Percentiles rank a stretch among this genome's conserved stretches.
Evolutionary conservation across 2,888 invertebrate genomes (phyloP).

Genomic region (Prenolepis imparis): DNA sequence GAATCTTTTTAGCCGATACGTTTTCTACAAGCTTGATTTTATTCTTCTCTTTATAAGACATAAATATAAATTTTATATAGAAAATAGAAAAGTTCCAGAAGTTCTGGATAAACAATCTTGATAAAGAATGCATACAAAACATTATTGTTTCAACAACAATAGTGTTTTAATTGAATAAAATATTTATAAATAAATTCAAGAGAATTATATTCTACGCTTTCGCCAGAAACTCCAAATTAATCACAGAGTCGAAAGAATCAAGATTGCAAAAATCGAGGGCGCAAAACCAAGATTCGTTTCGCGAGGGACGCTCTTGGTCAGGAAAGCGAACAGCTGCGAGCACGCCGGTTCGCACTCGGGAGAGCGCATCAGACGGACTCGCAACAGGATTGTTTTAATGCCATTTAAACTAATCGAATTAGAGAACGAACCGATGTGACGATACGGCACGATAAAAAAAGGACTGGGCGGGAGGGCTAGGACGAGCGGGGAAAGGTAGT

Average conservation of each 20-base stretch:
- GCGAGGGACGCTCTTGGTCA: constrained; percentile 45
- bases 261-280: constrained; percentile 34
- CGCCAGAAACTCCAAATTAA: background rate
- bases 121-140: background rate
- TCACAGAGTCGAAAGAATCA: background rate
- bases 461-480: constrained; percentile 61
- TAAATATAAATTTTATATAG: background rate
- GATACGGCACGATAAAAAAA: constrained; percentile 81
- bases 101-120: background rate
- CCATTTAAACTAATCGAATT: constrained; percentile 89
- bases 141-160: background rate
- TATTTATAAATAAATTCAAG: background rate
- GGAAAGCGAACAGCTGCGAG: constrained; percentile 77
- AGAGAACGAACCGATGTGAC: constrained; percentile 85
- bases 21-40: background rate
- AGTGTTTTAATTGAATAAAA: background rate
- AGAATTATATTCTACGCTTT: background rate
- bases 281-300: constrained; percentile 36
- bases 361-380: constrained; percentile 80
- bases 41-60: background rate
- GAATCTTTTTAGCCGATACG: background rate
- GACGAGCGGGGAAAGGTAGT: constrained; percentile 50
- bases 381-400: constrained; percentile 89
- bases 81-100: background rate
- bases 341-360: constrained; percentile 52